These are phyloP conservation scores for Neelides folsomi DNA, from an alignment of 2,888 invertebrate species.

Conservation along the genomic window DNA sequence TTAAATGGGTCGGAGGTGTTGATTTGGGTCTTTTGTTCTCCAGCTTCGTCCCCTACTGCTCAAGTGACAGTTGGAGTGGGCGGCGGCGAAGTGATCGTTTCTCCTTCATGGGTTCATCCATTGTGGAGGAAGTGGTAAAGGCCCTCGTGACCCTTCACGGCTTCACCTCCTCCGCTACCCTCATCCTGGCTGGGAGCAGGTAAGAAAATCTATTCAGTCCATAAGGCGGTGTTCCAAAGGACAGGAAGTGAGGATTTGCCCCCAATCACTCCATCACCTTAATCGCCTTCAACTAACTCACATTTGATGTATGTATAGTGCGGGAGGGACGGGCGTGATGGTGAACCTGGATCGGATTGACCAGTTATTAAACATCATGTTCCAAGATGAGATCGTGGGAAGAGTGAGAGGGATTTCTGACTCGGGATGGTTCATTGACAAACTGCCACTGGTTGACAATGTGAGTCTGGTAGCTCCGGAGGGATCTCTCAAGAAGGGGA, in stretches of 20 bases:
- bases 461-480: slow-evolving; percentile 48
- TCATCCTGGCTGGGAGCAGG: slow-evolving; percentile 58
- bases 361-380: slow-evolving; percentile 50
- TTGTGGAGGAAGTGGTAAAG: slow-evolving; percentile 58
- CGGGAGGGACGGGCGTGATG: slow-evolving; percentile 88
- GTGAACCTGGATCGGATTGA: slow-evolving; percentile 73
- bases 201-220: slow-evolving; percentile 22
- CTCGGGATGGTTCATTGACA: slow-evolving; percentile 89
- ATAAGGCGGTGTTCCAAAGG: too few species aligned
- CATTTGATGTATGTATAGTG: slow-evolving; percentile 54
- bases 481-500: slow-evolving; percentile 57
- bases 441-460: slow-evolving; percentile 52
- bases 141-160: slow-evolving; percentile 53
- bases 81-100: slow-evolving; percentile 51
- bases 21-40: slow-evolving; percentile 2
- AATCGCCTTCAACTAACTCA: too few species aligned
- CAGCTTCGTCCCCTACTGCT: slow-evolving; percentile 76
- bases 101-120: slow-evolving; percentile 73
- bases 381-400: not conserved
- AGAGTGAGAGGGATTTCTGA: slow-evolving; percentile 71
- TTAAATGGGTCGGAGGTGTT: not conserved
- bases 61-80: slow-evolving; percentile 89
- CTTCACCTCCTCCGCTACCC: slow-evolving; percentile 52
- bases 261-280: too few species aligned
- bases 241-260: too few species aligned